Conservation (phyloP, 2,888 invertebrate species). For the Dichetophora obliterata region DNA sequence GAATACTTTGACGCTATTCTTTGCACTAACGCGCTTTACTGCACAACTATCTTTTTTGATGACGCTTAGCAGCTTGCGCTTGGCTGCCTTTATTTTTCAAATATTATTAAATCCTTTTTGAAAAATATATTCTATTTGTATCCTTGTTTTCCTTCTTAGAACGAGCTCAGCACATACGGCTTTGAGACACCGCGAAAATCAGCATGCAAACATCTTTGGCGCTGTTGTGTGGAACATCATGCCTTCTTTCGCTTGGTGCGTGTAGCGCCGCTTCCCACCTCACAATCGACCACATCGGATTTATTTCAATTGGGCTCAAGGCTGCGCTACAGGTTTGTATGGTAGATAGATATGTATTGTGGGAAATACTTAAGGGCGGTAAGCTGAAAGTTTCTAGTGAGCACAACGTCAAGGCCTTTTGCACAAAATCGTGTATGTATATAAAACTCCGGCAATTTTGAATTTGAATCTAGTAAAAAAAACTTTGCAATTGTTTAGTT, state of each 20-base stretch:
- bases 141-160: constrained; percentile 69
- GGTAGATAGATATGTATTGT: no score
- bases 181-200: constrained; percentile 93
- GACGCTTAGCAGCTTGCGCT: not conserved
- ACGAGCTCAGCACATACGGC: constrained; percentile 95
- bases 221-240: constrained; percentile 96
- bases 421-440: no score
- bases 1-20: no score
- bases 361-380: not conserved
- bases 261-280: constrained; percentile 76
- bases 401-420: not conserved
- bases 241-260: constrained; percentile 91
- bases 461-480: no score
- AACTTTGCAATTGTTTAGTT: no score
- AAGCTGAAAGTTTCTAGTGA: not conserved
- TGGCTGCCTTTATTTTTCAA: not conserved
- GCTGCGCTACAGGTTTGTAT: constrained; percentile 80
- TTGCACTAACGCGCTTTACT: no score
- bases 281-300: constrained; percentile 75
- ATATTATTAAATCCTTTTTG: not conserved
- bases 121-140: constrained; percentile 1
- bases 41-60: not conserved
- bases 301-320: constrained; percentile 84
- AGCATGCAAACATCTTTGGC: constrained; percentile 96
- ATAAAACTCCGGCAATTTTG: no score